Conservation (phyloP, 2,113 vertebrate genomes). For the Macrotus californicus region DNA sequence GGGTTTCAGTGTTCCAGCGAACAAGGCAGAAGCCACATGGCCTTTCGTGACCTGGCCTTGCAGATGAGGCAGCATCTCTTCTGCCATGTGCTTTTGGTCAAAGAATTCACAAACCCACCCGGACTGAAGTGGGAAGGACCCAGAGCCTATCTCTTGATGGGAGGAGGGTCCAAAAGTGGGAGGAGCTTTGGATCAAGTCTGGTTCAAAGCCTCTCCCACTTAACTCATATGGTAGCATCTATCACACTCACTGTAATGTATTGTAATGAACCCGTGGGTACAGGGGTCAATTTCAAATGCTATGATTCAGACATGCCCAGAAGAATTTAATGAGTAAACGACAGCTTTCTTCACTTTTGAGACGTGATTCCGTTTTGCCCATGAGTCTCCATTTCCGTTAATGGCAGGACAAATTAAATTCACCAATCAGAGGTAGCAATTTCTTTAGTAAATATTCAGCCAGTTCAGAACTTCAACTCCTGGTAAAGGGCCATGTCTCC, state of each 20-base stretch:
- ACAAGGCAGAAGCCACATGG: neutral
- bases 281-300: neutral
- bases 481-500: neutral
- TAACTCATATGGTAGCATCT: accelerated
- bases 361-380: neutral
- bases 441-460: neutral
- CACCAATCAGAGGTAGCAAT: neutral
- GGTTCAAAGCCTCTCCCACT: neutral
- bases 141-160: neutral
- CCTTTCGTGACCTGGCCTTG: neutral
- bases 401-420: neutral
- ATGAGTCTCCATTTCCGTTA: neutral
- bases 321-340: neutral
- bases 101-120: neutral
- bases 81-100: neutral
- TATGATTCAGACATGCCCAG: neutral
- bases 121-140: neutral
- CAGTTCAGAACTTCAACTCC: neutral
- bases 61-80: neutral
- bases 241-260: accelerated
- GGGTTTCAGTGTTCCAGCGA: neutral
- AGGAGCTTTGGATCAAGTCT: neutral
- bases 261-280: neutral
- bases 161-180: neutral
- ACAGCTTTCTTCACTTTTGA: neutral